Evolutionary conservation across 2,888 invertebrate genomes (phyloP), one percentile per base, ranked within the genome.

Genomic region (Morpho deidamia): DNA sequence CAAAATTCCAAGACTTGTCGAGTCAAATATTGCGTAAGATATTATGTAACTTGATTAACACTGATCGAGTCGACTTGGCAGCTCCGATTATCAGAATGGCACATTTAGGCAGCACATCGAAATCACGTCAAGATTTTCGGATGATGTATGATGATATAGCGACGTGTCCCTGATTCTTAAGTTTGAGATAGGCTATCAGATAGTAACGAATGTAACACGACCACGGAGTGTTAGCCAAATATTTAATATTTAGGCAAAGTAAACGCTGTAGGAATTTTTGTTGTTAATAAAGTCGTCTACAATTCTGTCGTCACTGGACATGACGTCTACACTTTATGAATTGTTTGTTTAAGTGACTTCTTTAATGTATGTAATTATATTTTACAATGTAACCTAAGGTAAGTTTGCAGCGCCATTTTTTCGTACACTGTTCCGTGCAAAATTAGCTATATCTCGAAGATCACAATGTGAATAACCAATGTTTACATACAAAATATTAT

Each of bases 111-210:
- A 61, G 58, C 60, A 63, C 64, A 65, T 58, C 51, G 60, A 63
- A 71, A 67, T 66, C 70, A 72, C 76, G 85, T 81, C 82, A 79
- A 82, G 74, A 73, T 71, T 73, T 68, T 58, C 50, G 55, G 71
- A 74, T 85, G 87, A 88, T 87, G 81, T 71, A 87, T 79, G 78
- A 83, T 86, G 83, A 84, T 73, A 86, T 69, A 60, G 66, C 61
- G 69, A 74, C 69, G 69, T 57, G 71, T 63, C 64, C 68, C 67
- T 66, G 74, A 72, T 72, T 72, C 69, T 67, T 61, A 55, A 70
- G 69, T 72, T 68, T 64, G 55, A 67, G 78, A 81, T 81, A 83
- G 53, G 53, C 61, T 72, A 74, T 75, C 74, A 64, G 51, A 52
- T 41, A 62, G 44, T 60, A 62, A 53, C 49, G 50, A 54, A 53